Conservation (phyloP, 2,888 invertebrate genomes). For the Andricus quercusramuli region DNA sequence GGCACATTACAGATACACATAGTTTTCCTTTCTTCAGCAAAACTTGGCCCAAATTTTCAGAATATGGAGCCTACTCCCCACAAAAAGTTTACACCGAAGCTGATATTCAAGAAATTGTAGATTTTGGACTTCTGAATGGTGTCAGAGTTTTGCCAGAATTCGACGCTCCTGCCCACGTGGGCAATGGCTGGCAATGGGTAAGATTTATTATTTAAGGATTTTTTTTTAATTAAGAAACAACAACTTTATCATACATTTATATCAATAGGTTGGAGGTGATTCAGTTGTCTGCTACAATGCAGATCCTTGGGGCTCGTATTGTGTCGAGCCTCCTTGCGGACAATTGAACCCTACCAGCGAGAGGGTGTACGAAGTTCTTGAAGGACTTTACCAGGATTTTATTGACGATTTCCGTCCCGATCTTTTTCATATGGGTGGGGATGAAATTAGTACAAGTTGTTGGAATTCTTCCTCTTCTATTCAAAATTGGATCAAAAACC, state of each 20-base stretch:
- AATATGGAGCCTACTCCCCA: slow-evolving; percentile 89
- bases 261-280: slow-evolving; percentile 67
- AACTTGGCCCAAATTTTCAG: slow-evolving; percentile 85
- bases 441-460: slow-evolving; percentile 86
- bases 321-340: slow-evolving; percentile 92
- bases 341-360: slow-evolving; percentile 88
- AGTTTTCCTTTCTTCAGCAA: slow-evolving; percentile 93
- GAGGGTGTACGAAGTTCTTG: slow-evolving; percentile 84
- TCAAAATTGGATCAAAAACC: slow-evolving; percentile 84
- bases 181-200: slow-evolving; percentile 89
- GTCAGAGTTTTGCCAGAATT: slow-evolving; percentile 94
- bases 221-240: neutral
- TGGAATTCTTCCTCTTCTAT: slow-evolving; percentile 88
- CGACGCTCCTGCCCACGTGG: slow-evolving; percentile 94
- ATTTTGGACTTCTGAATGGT: slow-evolving; percentile 87
- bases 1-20: slow-evolving; percentile 96
- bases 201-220: slow-evolving; percentile 5
- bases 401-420: slow-evolving; percentile 85
- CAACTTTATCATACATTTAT: neutral
- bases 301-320: slow-evolving; percentile 86
- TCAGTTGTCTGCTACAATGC: slow-evolving; percentile 79
- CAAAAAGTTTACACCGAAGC: slow-evolving; percentile 82
- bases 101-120: slow-evolving; percentile 81
- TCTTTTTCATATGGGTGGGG: slow-evolving; percentile 94
- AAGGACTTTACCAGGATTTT: slow-evolving; percentile 89